A percentile compares a stretch with the other conserved stretches of the same genome.
Evolutionary conservation across 2,888 invertebrate species (phyloP).

Genomic region (Notodonta dromedarius): DNA sequence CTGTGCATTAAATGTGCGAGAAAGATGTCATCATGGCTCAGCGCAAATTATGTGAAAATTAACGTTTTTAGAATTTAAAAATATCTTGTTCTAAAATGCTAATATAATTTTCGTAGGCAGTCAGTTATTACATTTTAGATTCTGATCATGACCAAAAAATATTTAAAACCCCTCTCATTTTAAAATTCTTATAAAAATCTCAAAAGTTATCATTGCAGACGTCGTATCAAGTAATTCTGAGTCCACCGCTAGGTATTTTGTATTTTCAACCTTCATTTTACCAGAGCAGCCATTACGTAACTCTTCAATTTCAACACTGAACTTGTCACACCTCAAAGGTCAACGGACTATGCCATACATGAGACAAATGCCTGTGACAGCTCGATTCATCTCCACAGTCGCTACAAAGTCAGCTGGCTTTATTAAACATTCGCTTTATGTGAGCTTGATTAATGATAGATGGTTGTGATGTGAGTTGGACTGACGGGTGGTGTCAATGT

Average conservation of each 20-base stretch:
- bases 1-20: too few species aligned
- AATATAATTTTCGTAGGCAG: too few species aligned
- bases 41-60: too few species aligned
- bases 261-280: not conserved
- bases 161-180: too few species aligned
- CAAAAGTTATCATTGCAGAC: too few species aligned
- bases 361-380: constrained; percentile 45
- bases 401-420: constrained; percentile 21
- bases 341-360: constrained; percentile 29
- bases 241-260: not conserved
- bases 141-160: too few species aligned
- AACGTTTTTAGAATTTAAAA: too few species aligned
- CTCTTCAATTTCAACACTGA: constrained; percentile 5
- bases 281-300: not conserved
- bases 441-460: constrained; percentile 38
- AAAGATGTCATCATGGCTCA: too few species aligned
- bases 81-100: too few species aligned
- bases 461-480: constrained; percentile 7
- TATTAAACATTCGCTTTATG: constrained; percentile 39
- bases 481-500: not conserved
- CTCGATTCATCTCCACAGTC: constrained; percentile 44
- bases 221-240: too few species aligned
- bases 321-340: constrained; percentile 23
- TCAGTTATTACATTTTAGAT: too few species aligned
- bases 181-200: too few species aligned